These are phyloP conservation scores for Eupristina koningsbergeri DNA, from an alignment of 1,140 invertebrate genomes.

Conservation along the genomic window DNA sequence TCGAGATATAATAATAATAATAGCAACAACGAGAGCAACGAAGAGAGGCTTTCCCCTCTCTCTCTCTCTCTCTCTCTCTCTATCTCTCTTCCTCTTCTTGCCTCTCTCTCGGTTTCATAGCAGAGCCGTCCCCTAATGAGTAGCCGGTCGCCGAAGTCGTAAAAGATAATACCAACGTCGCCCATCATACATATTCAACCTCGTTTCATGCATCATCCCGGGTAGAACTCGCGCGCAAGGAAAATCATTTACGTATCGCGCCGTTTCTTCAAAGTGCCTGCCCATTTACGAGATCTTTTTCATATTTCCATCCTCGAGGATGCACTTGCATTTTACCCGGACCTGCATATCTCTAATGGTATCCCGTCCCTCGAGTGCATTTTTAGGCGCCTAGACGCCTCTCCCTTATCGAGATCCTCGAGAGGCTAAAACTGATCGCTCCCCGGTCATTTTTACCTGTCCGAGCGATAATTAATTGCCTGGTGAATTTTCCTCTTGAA, in stretches of 20 bases:
- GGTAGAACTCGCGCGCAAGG: background rate
- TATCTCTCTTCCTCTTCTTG: constrained; percentile 19
- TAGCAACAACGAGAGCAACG: background rate
- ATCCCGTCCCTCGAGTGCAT: background rate
- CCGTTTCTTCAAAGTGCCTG: background rate
- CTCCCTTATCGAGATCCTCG: background rate
- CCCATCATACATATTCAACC: constrained; percentile 52
- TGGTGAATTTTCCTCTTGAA: too few species aligned
- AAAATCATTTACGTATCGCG: constrained; percentile 21
- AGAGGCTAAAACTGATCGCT: background rate
- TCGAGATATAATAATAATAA: constrained; percentile 31
- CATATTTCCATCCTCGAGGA: background rate
- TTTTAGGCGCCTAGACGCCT: background rate
- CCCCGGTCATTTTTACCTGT: background rate
- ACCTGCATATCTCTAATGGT: background rate
- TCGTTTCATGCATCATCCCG: constrained; percentile 11
- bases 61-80: constrained; percentile 27
- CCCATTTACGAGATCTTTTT: background rate
- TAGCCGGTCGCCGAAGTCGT: constrained; percentile 56
- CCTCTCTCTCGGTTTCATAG: constrained; percentile 28
- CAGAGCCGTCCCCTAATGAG: constrained; percentile 55
- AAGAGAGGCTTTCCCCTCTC: background rate
- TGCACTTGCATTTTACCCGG: background rate
- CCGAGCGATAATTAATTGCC: background rate
- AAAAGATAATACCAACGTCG: constrained; percentile 58